phyloP scores from a whole-genome alignment of 2,888 invertebrate species.

The Willowsia nigromaculata region DNA sequence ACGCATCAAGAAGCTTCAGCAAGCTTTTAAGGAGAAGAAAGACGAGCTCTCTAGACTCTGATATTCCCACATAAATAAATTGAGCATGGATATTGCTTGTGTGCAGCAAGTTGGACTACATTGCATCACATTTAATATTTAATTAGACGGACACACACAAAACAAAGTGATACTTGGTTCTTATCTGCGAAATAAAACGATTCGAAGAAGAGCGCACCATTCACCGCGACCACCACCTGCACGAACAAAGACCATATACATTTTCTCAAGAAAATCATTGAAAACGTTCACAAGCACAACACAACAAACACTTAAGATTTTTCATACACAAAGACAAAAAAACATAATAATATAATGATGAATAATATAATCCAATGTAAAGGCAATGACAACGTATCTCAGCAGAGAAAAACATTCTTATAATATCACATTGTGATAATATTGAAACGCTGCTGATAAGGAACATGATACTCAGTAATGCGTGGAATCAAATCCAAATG shows the following conservation, averaged over 20 bases:
- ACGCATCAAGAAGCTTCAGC: not conserved
- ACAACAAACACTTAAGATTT: not conserved
- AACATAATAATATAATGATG: too few relatives aligned
- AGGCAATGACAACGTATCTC: too few relatives aligned
- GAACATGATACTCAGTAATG: too few relatives aligned
- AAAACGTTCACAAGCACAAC: constrained; percentile 48
- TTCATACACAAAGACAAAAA: too few relatives aligned
- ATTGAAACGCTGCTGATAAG: too few relatives aligned
- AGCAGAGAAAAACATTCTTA: too few relatives aligned
- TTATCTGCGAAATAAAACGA: not conserved
- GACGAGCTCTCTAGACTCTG: not conserved
- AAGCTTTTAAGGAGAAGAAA: not conserved
- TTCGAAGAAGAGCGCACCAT: not conserved
- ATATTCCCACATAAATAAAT: constrained; percentile 26
- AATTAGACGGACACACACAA: not conserved
- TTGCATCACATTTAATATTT: not conserved
- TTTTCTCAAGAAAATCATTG: constrained; percentile 65
- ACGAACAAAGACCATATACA: not conserved
- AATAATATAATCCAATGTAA: too few relatives aligned
- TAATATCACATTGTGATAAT: too few relatives aligned
- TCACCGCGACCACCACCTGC: too few relatives aligned
- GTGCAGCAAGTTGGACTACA: not conserved
- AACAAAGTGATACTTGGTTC: not conserved
- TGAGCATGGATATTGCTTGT: not conserved
- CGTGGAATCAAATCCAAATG: too few relatives aligned